A percentile compares a stretch with the other conserved stretches of the same genome.
Conservation (phyloP, 2,888 invertebrate genomes). For the Synanthedon tipuliformis region DNA sequence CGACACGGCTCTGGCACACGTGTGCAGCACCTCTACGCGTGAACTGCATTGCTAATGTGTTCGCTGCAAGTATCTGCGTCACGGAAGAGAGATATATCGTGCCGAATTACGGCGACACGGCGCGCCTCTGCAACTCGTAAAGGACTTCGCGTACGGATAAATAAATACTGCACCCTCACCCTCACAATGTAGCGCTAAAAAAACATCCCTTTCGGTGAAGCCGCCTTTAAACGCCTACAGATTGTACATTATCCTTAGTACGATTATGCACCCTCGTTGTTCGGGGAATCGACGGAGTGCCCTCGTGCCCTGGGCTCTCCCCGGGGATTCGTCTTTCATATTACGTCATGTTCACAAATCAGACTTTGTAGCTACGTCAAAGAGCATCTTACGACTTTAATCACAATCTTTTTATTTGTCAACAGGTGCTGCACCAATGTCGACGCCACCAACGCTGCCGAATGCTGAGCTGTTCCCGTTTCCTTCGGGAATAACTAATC, state of each 20-base stretch:
- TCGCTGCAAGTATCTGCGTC: constrained; percentile 22
- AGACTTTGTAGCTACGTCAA: constrained; percentile 23
- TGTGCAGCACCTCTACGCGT: constrained; percentile 34
- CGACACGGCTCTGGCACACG: constrained; percentile 17
- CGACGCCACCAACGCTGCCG: constrained; percentile 45
- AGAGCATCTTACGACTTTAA: constrained; percentile 13
- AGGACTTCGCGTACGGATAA: constrained; percentile 60
- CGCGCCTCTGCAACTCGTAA: constrained; percentile 47
- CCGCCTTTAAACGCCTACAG: constrained; percentile 71
- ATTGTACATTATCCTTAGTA: constrained; percentile 71
- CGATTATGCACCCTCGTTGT: constrained; percentile 70
- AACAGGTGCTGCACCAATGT: constrained; percentile 53
- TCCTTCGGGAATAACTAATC: constrained; percentile 47
- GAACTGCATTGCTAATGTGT: constrained; percentile 52
- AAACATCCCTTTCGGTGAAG: constrained; percentile 69
- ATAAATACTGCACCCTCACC: constrained; percentile 71
- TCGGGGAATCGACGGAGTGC: constrained; percentile 64
- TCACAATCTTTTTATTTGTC: constrained; percentile 26
- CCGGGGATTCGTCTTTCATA: constrained; percentile 61
- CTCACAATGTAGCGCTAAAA: constrained; percentile 64
- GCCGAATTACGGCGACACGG: constrained; percentile 46
- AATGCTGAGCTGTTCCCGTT: constrained; percentile 58
- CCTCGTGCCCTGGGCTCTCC: constrained; percentile 48
- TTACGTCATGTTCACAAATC: constrained; percentile 61
- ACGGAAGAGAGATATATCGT: constrained; percentile 34